Evolutionary conservation across 2,888 invertebrate species (phyloP).

Genomic region (Hartigia nigra): DNA sequence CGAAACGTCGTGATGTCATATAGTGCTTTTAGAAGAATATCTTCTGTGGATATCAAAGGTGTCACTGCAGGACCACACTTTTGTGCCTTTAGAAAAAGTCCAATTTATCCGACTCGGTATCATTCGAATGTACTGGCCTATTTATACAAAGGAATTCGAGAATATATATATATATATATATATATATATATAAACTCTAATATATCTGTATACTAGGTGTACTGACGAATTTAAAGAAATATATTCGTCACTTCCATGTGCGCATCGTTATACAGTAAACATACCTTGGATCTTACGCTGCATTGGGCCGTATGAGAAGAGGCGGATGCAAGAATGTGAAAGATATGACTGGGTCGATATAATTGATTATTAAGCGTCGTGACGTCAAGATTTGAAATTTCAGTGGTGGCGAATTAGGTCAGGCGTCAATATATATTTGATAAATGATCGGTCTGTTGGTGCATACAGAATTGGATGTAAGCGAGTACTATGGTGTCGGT

Average conservation of each 20-base stretch:
- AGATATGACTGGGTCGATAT: background rate
- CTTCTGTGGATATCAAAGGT: constrained; percentile 23
- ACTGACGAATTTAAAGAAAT: background rate
- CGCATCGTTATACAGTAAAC: background rate
- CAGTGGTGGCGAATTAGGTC: background rate
- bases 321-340: background rate
- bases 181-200: no score
- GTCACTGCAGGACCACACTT: constrained; percentile 26
- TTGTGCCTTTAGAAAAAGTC: background rate
- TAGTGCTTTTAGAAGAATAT: no score
- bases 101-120: no score
- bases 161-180: no score
- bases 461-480: background rate
- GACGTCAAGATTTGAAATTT: background rate
- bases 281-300: background rate
- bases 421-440: background rate
- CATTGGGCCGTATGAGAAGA: no score
- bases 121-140: no score
- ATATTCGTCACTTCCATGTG: background rate
- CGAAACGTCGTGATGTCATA: constrained; percentile 26
- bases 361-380: background rate
- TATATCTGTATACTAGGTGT: no score
- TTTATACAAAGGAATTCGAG: no score
- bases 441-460: background rate
- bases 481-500: background rate